Evolutionary conservation across 2,888 invertebrate species (phyloP), one percentile per base, ranked within the genome.

Genomic region (Morpho deidamia): DNA sequence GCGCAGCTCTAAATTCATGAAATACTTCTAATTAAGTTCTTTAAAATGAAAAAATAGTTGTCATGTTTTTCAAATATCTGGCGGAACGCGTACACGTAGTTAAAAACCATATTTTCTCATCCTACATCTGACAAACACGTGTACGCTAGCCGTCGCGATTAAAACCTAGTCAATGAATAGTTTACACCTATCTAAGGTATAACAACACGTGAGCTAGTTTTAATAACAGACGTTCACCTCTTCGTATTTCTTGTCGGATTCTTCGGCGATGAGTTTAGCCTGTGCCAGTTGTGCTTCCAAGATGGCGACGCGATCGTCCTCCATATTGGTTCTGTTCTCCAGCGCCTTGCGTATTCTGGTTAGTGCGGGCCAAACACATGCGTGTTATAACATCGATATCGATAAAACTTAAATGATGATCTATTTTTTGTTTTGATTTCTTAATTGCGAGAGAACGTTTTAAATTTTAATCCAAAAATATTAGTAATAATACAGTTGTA

Each of bases 221-320:
- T 56, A 58, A 55, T 50, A 58, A 56, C 57, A 61, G 58, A 60
- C 66, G 61, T 84, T 92, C 90, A 99, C 99, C 99, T 99, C 99
- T 94, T 99, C 99, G 90, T 99, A 99, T 96, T 99, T 99, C 92
- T 98, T 97, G 93, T 99, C 99, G 71, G 99, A 98, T 92, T 99
- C 99, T 92, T 99, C 99, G 69, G 99, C 99, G 91, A 99, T 99
- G 91, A 97, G 95, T 93, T 99, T 99, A 84, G 99, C 99, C 92
- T 99, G 99, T 72, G 98, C 93, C 84, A 99, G 94, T 91, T 99
- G 99, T 74, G 96, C 95, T 91, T 99, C 99, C 92, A 99, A 93
- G 81, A 96, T 94, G 85, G 96, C 95, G 89, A 99, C 98, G 86
- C 99, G 94, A 91, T 99, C 99, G 83, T 99, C 99, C 92, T 99